phyloP scores from a whole-genome alignment of 2,888 invertebrate genomes.

The Tribolium freemani region DNA sequence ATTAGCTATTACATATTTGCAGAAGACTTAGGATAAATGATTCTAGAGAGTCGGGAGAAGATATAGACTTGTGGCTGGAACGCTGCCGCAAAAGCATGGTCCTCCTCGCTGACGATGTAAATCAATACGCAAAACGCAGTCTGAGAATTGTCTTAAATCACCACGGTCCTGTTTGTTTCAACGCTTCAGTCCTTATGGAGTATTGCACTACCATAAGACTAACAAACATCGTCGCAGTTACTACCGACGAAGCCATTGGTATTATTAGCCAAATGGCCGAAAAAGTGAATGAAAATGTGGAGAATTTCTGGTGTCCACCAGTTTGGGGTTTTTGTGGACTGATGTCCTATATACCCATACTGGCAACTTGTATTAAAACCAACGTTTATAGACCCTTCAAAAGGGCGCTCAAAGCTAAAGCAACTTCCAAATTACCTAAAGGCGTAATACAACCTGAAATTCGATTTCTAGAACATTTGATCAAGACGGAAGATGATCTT shows the following conservation, averaged over 20 bases:
- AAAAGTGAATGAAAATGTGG: slow-evolving; percentile 68
- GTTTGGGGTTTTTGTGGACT: slow-evolving; percentile 77
- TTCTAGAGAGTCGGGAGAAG: slow-evolving; percentile 58
- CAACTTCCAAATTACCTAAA: slow-evolving; percentile 69
- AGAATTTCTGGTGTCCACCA: slow-evolving; percentile 73
- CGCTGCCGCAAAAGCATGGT: slow-evolving; percentile 64
- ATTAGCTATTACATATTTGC: too few species aligned
- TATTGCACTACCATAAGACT: slow-evolving; percentile 65
- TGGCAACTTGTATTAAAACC: slow-evolving; percentile 71
- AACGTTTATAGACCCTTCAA: slow-evolving; percentile 70
- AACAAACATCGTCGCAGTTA: slow-evolving; percentile 72
- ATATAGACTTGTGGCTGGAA: slow-evolving; percentile 55
- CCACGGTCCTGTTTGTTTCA: slow-evolving; percentile 72
- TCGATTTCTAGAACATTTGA: slow-evolving; percentile 71
- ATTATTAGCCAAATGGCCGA: slow-evolving; percentile 67
- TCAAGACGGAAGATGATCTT: slow-evolving; percentile 65
- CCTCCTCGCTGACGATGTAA: slow-evolving; percentile 69
- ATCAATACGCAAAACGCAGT: slow-evolving; percentile 68
- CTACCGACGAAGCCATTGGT: slow-evolving; percentile 70
- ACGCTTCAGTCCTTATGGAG: slow-evolving; percentile 70
- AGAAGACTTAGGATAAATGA: not conserved
- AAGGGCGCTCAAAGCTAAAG: slow-evolving; percentile 69
- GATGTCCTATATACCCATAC: slow-evolving; percentile 72
- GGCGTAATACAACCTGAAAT: slow-evolving; percentile 71
- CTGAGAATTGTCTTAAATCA: slow-evolving; percentile 72